Evolutionary conservation across 2,113 vertebrate species (phyloP), one percentile per base, ranked within the genome.

Genomic region (Gobio gobio): DNA sequence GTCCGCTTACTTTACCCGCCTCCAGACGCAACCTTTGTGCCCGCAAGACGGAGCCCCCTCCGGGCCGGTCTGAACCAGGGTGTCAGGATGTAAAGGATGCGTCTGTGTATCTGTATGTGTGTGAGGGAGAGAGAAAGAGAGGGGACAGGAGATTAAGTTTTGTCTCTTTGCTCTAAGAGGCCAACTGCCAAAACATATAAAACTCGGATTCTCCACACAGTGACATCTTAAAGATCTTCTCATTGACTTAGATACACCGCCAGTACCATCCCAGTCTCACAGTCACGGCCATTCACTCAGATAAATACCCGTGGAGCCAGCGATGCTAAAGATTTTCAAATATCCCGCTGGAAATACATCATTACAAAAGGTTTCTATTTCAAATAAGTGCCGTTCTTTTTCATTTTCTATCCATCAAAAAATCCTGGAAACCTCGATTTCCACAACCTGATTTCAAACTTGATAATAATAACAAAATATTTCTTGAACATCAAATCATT

Each of bases 201-300:
- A 86, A 86, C 64, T 81, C 85, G 43, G 68, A 82, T 86, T 86
- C 85, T 86, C 78, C 85, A 86, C 78, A 82, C 78, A 86, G 80
- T 81, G 72, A 70, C 78, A 54, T 75, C 70, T 82, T 73, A 64
- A 72, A 82, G 40, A 64, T 82, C 61, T 78, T 75, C 59, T 76
- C 29, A 43, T 82, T 74, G 58, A 76, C 59, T 73, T 75, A 76
- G 85, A 82, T 86, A 56, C 61, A 63, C 33, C 22, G 70, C 68
- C 70, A 76, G 85, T 75, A 54, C 43, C 78, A 81, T 80, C 77
- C 78, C 40, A 85, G 16, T 33, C 47, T 54, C 63, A 40, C 10
- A 36, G 18, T 51, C 7, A 51, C 26, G 4, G 33, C 58, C 58
- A 63, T 64, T 63, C 36, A 68, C 14, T 12, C 80, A 56, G 76